Evolutionary conservation across 1,140 invertebrate genomes (phyloP).

Genomic region (Drosophila mojavensis): DNA sequence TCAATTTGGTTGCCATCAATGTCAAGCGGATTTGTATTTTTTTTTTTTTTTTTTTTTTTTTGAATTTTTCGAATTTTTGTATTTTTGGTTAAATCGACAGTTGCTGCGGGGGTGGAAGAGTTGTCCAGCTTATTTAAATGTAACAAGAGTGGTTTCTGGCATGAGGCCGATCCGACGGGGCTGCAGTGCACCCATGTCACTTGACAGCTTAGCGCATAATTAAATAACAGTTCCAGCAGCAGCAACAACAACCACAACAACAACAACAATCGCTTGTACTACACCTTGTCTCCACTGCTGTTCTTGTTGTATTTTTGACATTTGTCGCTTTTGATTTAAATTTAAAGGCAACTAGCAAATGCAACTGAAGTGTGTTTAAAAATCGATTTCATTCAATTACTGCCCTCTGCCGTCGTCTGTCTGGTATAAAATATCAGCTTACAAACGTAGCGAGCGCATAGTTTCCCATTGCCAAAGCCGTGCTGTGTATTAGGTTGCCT

Average conservation of each 20-base stretch:
- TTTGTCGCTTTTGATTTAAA: constrained; percentile 52
- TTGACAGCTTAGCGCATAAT: constrained; percentile 80
- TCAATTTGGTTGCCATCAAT: too few species aligned
- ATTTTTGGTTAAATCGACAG: constrained; percentile 40
- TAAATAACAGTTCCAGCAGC: constrained; percentile 57
- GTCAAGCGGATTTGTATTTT: too few species aligned
- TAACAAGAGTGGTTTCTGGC: constrained; percentile 32
- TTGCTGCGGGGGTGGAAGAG: constrained; percentile 14
- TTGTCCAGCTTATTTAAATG: constrained; percentile 34
- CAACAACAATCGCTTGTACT: constrained; percentile 9
- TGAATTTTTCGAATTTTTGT: background rate
- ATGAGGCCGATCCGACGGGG: background rate
- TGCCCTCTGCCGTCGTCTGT: constrained; percentile 4
- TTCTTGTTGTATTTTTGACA: constrained; percentile 42
- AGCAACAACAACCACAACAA: constrained; percentile 21
- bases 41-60: too few species aligned
- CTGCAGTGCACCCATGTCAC: constrained; percentile 69
- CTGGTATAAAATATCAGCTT: constrained; percentile 53
- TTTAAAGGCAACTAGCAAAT: constrained; percentile 46
- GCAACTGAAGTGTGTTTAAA: constrained; percentile 57
- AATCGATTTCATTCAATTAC: constrained; percentile 56
- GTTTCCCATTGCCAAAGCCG: constrained; percentile 22
- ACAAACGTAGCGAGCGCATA: constrained; percentile 29
- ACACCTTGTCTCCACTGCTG: constrained; percentile 8
- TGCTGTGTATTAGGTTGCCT: background rate